Percentiles rank a stretch among this genome's conserved stretches.
phyloP scores from a whole-genome alignment of 1,140 invertebrate genomes.

The Cydia amplana region DNA sequence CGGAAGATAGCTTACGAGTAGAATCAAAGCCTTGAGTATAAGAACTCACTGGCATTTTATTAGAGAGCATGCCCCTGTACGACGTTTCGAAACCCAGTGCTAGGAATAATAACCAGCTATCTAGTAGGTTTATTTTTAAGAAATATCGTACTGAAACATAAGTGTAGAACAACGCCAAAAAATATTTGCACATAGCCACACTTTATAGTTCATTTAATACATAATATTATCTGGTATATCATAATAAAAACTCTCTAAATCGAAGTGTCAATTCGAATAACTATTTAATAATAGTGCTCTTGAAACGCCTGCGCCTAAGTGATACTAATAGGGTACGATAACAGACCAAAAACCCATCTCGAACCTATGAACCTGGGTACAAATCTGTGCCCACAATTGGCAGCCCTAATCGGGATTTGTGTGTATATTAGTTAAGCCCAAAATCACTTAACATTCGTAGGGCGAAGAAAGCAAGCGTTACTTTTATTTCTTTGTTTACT shows the following conservation, averaged over 20 bases:
- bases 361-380: not conserved
- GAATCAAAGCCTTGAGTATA: too few relatives aligned
- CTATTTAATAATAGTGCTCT: not conserved
- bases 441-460: constrained; percentile 7
- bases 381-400: constrained; percentile 11
- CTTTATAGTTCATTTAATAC: too few relatives aligned
- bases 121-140: too few relatives aligned
- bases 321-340: constrained; percentile 23
- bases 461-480: not conserved
- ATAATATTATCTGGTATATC: too few relatives aligned
- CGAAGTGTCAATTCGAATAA: not conserved
- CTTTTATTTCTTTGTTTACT: constrained; percentile 11
- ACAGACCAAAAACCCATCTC: constrained; percentile 13
- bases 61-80: too few relatives aligned
- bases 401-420: constrained; percentile 13
- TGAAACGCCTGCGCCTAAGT: constrained; percentile 1
- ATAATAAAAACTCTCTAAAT: not conserved
- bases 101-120: too few relatives aligned
- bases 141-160: too few relatives aligned
- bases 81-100: too few relatives aligned
- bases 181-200: too few relatives aligned
- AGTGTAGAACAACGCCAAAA: too few relatives aligned
- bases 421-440: constrained; percentile 2
- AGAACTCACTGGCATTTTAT: too few relatives aligned
- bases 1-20: too few relatives aligned